These are phyloP conservation scores for Xestia c-nigrum DNA, from an alignment of 2,888 invertebrate species.

Conservation along the genomic window DNA sequence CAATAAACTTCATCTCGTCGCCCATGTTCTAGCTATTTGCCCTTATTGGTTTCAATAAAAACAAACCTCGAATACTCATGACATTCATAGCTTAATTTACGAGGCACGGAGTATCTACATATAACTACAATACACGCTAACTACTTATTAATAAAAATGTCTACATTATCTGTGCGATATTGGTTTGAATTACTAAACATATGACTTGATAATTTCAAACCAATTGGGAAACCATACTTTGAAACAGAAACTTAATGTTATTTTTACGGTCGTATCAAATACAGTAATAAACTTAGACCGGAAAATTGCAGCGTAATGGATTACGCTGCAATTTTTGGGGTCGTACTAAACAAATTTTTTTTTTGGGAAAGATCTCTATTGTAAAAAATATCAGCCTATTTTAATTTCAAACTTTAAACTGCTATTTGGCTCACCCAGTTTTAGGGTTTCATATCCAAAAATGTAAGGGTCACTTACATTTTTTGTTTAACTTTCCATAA, in stretches of 20 bases:
- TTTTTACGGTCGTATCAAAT: background rate
- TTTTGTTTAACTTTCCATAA: slow-evolving; percentile 27
- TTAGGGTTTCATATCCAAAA: background rate
- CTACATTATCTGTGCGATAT: slow-evolving; percentile 45
- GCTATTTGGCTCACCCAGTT: no score
- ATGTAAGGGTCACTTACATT: background rate
- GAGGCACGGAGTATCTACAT: slow-evolving; percentile 64
- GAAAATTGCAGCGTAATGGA: no score
- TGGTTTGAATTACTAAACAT: slow-evolving; percentile 60
- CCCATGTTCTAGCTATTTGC: slow-evolving; percentile 36
- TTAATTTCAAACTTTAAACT: background rate
- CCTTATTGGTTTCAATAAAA: slow-evolving; percentile 37
- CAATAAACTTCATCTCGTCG: slow-evolving; percentile 34
- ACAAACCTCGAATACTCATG: slow-evolving; percentile 43
- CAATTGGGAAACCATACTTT: slow-evolving; percentile 37
- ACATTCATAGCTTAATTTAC: slow-evolving; percentile 63
- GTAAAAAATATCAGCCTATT: background rate
- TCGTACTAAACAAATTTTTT: background rate
- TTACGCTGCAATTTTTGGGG: background rate
- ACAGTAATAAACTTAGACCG: background rate
- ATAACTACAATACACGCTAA: slow-evolving; percentile 54
- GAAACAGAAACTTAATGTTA: background rate
- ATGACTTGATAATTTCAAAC: slow-evolving; percentile 63
- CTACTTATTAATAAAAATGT: slow-evolving; percentile 52
- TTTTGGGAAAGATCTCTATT: background rate